These are phyloP conservation scores for Nasonovia ribisnigri DNA, from an alignment of 2,888 invertebrate genomes.

Conservation along the genomic window DNA sequence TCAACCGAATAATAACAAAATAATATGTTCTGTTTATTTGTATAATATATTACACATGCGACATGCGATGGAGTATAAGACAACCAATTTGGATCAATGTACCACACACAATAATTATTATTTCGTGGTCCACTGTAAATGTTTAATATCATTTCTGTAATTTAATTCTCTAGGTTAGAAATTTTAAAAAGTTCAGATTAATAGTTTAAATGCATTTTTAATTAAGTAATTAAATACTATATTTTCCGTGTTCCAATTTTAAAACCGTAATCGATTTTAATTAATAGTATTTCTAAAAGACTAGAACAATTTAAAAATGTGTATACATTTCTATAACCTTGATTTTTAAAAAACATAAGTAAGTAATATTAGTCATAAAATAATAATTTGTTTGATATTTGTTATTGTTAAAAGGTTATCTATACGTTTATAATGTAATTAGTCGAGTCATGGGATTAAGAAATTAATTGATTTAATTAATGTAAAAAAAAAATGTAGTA, in stretches of 20 bases:
- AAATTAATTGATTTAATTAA: not conserved
- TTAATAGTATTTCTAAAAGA: not conserved
- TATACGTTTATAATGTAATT: not conserved
- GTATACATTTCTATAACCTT: not conserved
- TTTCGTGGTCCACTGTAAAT: not conserved
- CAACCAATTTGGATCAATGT: not conserved
- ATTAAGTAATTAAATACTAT: not conserved
- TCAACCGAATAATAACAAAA: not conserved
- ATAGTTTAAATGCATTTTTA: conserved; percentile 25
- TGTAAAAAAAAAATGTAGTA: not conserved
- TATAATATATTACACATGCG: not conserved
- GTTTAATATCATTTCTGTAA: not conserved
- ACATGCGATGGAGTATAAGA: not conserved
- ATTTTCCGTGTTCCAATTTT: not conserved
- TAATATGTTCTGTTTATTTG: not conserved
- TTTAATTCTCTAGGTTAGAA: not conserved
- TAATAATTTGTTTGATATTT: not conserved
- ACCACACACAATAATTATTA: not conserved
- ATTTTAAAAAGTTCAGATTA: conserved; percentile 7
- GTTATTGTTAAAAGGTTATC: not conserved
- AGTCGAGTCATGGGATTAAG: not conserved
- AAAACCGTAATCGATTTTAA: not conserved
- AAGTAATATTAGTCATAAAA: not conserved
- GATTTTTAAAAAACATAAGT: not conserved
- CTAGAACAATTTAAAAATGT: not conserved